Percentiles rank a stretch among this genome's conserved stretches.
These are phyloP conservation scores for Cepaea hortensis DNA, from an alignment of 2,888 invertebrate species.

Conservation along the genomic window DNA sequence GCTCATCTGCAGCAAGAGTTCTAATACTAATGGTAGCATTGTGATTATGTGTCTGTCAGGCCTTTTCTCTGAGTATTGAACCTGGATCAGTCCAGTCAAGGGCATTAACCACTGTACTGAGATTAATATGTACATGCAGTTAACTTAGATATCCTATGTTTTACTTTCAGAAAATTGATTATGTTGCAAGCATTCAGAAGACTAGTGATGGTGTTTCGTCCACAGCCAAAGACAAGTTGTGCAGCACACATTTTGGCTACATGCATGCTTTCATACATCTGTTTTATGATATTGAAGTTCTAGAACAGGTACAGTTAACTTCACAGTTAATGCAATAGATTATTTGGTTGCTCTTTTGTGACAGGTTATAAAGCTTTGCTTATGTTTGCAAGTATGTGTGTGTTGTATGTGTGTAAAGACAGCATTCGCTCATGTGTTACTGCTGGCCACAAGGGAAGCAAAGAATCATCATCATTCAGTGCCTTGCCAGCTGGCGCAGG, in stretches of 20 bases:
- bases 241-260: background rate
- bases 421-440: too few relatives aligned
- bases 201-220: background rate
- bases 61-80: too few relatives aligned
- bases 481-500: too few relatives aligned
- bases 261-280: constrained; percentile 8
- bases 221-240: background rate
- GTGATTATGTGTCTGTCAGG: too few relatives aligned
- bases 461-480: too few relatives aligned
- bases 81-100: too few relatives aligned
- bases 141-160: background rate
- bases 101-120: too few relatives aligned
- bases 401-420: too few relatives aligned
- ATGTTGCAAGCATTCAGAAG: background rate
- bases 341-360: background rate
- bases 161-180: constrained; percentile 32
- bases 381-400: too few relatives aligned
- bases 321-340: background rate
- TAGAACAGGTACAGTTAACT: constrained; percentile 11
- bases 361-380: background rate
- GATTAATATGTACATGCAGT: background rate
- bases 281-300: constrained; percentile 5
- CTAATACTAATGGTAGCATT: too few relatives aligned
- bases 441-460: too few relatives aligned
- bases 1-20: too few relatives aligned